Conservation (phyloP, 2,888 invertebrate genomes). For the Drosophila pseudotakahashii region DNA sequence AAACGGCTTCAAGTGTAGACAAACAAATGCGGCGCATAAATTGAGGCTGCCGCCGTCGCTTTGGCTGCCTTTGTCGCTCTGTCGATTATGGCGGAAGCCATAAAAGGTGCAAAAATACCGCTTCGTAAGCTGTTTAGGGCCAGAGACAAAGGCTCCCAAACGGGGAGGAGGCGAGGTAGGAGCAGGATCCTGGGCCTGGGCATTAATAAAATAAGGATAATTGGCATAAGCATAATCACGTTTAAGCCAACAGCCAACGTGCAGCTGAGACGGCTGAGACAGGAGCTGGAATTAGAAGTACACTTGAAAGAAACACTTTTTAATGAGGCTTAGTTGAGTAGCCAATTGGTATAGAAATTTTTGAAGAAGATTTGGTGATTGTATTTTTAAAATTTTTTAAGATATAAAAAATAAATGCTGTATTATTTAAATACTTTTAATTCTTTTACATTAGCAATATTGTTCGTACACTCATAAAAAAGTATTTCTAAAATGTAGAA, state of each 20-base stretch:
- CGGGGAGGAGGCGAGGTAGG: not conserved
- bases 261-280: conserved; percentile 64
- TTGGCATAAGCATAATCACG: conserved; percentile 83
- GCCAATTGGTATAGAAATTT: too few species aligned
- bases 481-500: too few species aligned
- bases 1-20: conserved; percentile 56
- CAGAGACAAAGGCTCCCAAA: conserved; percentile 31
- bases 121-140: conserved; percentile 55
- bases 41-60: conserved; percentile 38
- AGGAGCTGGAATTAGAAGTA: conserved; percentile 36
- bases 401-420: too few species aligned
- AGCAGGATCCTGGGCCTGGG: conserved; percentile 43
- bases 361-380: too few species aligned
- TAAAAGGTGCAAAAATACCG: conserved; percentile 72
- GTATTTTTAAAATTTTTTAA: too few species aligned
- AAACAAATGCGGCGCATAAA: conserved; percentile 69
- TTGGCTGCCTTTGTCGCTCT: conserved; percentile 25
- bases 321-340: not conserved
- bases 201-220: conserved; percentile 83
- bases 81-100: conserved; percentile 71
- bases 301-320: conserved; percentile 18
- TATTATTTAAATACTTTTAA: too few species aligned
- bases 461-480: too few species aligned
- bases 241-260: conserved; percentile 76
- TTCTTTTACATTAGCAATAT: too few species aligned